phyloP scores from a whole-genome alignment of 2,113 vertebrate genomes.

The Heterochromis multidens region DNA sequence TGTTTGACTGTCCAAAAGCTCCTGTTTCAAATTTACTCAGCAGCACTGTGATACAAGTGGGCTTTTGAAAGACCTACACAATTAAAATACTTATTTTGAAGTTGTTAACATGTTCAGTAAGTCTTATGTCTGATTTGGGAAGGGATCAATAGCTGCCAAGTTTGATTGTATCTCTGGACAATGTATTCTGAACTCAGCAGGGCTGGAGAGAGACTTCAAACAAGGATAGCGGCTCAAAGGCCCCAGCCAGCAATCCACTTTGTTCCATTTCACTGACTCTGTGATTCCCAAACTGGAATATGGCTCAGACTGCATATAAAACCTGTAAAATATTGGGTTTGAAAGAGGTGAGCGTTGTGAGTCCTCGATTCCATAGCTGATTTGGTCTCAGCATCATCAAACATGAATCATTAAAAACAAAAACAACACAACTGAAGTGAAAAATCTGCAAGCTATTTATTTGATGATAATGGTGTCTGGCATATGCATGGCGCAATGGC shows the following conservation, averaged over 20 bases:
- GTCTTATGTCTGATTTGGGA: constrained; percentile 64
- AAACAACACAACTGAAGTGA: background rate
- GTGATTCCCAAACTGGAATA: constrained; percentile 67
- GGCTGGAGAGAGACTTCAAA: constrained; percentile 70
- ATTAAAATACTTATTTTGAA: constrained; percentile 66
- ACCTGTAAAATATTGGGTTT: constrained; percentile 24
- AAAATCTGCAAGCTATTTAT: background rate
- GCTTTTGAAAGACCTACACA: constrained; percentile 56
- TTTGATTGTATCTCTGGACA: constrained; percentile 72
- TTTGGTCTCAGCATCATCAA: constrained; percentile 48
- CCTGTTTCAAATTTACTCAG: constrained; percentile 30
- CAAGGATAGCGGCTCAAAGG: constrained; percentile 55
- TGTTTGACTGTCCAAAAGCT: background rate
- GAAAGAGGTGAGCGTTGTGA: constrained; percentile 16
- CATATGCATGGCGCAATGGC: background rate
- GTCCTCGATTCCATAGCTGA: constrained; percentile 33
- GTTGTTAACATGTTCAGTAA: constrained; percentile 71
- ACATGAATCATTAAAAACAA: constrained; percentile 25
- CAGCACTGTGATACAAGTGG: constrained; percentile 15
- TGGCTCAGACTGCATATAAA: constrained; percentile 60
- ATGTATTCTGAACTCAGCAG: constrained; percentile 65
- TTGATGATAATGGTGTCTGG: background rate
- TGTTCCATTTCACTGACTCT: constrained; percentile 69
- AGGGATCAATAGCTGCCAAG: constrained; percentile 74
- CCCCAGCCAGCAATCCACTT: constrained; percentile 58